Evolutionary conservation across 2,113 vertebrate species (phyloP).

Genomic region (Chamaea fasciata): DNA sequence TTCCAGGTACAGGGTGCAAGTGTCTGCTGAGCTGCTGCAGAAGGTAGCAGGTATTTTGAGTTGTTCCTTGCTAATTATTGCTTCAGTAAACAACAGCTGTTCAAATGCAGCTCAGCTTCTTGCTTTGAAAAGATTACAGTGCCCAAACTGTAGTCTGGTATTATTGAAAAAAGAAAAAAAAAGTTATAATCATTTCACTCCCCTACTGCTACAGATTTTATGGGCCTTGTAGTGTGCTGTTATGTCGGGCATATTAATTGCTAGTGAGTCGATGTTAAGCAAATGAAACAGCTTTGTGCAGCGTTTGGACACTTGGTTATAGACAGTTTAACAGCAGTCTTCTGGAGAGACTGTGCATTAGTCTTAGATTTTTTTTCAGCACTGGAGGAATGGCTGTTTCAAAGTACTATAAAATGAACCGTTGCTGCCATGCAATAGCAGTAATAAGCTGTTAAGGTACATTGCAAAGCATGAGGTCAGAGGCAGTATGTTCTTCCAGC

Average conservation of each 20-base stretch:
- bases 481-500: constrained; percentile 23
- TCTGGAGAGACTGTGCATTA: constrained; percentile 36
- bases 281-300: constrained; percentile 55
- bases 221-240: constrained; percentile 16
- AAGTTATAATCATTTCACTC: constrained; percentile 53
- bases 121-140: constrained; percentile 59
- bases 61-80: constrained; percentile 38
- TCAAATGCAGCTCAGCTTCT: constrained; percentile 38
- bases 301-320: constrained; percentile 59
- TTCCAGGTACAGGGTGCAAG: neutral
- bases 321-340: constrained; percentile 61
- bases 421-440: constrained; percentile 3
- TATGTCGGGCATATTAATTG: constrained; percentile 57
- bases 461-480: constrained; percentile 53
- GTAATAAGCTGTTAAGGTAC: constrained; percentile 53
- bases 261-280: constrained; percentile 29
- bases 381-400: constrained; percentile 21
- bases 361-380: constrained; percentile 45
- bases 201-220: constrained; percentile 54
- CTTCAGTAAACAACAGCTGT: constrained; percentile 66
- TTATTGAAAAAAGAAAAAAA: constrained; percentile 37
- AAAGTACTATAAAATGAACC: constrained; percentile 51
- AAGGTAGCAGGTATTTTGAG: constrained; percentile 32
- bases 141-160: constrained; percentile 37
- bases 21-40: neutral